Evolutionary conservation across 2,888 invertebrate genomes (phyloP).

Genomic region (Dorcus hopei): DNA sequence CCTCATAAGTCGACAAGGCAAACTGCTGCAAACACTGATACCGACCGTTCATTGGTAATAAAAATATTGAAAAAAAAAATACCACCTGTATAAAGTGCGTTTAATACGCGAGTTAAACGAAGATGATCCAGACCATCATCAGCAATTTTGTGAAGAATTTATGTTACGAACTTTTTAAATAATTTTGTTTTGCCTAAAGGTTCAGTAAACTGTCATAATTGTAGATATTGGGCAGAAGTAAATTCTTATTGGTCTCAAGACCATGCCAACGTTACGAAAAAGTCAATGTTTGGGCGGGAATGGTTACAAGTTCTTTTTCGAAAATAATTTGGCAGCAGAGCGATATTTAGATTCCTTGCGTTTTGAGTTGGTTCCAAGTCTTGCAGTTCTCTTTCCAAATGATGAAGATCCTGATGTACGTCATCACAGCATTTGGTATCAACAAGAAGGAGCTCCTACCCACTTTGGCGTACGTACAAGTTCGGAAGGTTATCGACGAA

Average conservation of each 20-base stretch:
- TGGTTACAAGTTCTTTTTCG: too few species aligned
- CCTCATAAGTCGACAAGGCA: too few species aligned
- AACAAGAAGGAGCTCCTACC: conserved; percentile 21
- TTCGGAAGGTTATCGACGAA: conserved; percentile 11
- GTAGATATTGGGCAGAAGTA: conserved; percentile 4
- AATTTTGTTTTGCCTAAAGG: conserved; percentile 2
- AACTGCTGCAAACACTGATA: too few species aligned
- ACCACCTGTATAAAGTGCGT: conserved; percentile 6
- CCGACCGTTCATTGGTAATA: too few species aligned
- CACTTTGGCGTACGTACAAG: conserved; percentile 12
- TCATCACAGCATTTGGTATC: conserved; percentile 7
- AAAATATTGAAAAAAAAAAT: neutral
- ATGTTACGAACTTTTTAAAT: neutral
- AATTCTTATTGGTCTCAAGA: conserved; percentile 5
- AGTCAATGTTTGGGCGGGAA: neutral
- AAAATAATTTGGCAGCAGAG: too few species aligned
- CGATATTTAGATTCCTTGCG: neutral
- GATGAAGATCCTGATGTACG: too few species aligned
- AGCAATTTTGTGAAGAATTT: conserved; percentile 2
- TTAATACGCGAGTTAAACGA: conserved; percentile 1
- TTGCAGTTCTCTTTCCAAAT: neutral
- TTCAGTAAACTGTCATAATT: conserved; percentile 1
- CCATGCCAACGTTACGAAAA: neutral
- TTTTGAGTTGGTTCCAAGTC: neutral
- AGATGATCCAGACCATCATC: conserved; percentile 1